These are phyloP conservation scores for Griposia aprilina DNA, from an alignment of 2,888 invertebrate species.

Conservation along the genomic window DNA sequence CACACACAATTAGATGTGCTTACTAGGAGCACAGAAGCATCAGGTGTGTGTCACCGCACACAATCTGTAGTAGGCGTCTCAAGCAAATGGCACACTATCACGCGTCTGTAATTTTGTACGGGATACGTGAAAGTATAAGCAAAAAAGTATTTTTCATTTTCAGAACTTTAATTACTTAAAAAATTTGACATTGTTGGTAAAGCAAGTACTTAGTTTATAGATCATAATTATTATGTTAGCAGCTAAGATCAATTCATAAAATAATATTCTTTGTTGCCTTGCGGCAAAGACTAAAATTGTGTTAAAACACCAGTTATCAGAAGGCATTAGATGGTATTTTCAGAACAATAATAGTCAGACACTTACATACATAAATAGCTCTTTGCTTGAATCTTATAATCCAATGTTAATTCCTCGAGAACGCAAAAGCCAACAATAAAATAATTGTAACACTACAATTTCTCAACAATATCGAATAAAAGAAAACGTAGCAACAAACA, in stretches of 20 bases:
- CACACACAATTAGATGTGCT: background rate
- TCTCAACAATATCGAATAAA: slow-evolving; percentile 29
- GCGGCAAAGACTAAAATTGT: background rate
- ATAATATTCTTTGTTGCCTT: background rate
- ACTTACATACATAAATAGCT: background rate
- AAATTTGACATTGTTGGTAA: no score
- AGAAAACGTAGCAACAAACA: slow-evolving; percentile 19
- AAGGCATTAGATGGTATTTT: background rate
- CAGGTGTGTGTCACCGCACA: slow-evolving; percentile 41
- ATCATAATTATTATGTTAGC: background rate
- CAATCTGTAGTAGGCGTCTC: slow-evolving; percentile 41
- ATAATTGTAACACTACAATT: slow-evolving; percentile 4
- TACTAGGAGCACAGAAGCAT: slow-evolving; percentile 21
- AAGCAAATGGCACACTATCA: slow-evolving; percentile 13
- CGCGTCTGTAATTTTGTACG: background rate
- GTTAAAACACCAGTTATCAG: background rate
- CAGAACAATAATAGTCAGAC: no score
- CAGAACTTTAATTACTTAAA: background rate
- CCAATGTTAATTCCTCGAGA: background rate
- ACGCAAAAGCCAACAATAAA: background rate
- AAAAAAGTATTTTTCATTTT: background rate
- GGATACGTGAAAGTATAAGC: background rate
- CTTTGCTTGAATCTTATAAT: background rate
- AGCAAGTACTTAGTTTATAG: background rate
- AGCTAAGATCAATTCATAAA: background rate